Base-by-base conservation (phyloP, 92 coral and sea anemone species). In the Parazoanthus darwini region DNA sequence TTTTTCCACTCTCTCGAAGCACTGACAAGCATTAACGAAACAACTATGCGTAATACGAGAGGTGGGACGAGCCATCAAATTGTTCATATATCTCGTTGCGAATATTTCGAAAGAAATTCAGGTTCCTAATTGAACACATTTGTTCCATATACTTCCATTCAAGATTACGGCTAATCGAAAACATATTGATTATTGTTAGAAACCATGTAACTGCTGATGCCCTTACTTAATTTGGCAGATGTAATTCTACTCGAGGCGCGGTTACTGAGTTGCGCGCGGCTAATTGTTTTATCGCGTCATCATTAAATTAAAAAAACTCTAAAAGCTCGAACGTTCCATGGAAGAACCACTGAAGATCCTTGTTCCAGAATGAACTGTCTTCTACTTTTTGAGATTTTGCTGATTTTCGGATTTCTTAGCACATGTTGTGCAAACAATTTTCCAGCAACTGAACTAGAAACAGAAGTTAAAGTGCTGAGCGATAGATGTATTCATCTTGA, bases 251-350 rank as follows among this genome's bases (percentile, higher is more conserved):
- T 35, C 8, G 22, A 74, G 79, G 79, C 26, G 79, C n/a, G 79
- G 79, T 39, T 76, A 44, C 79, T 76, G 9, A 76, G 79, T 29
- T 38, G 51, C 48, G 50, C 48, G 79, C 48, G 51, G 25, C 35
- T 37, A 39, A 37, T 37, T 76, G n/a, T 36, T 37, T 39, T 76
- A 76, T 76, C 15, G 46, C 51, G 79, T 76, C 79, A 76, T 76
- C 46, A 37, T 4, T 18, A 37, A 39, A 29, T 29, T 29, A 29
- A 29, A 29, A 29, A 29, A 76, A 23, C 22, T 42, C 25, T 76
- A 39, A 18, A 42, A n/a, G 79, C 10, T 76, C 54, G 48, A 23
- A 20, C 46, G 4, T 39, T 39, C 23, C 10, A 76, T 25, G 13
- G 26, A 22, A 42, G 29, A 20, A 18, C 78, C 79, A 74, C 7